A percentile compares a stretch with the other conserved stretches of the same genome.
phyloP scores from a whole-genome alignment of 2,797 vertebrate species.

The Sebastolobus alascanus region DNA sequence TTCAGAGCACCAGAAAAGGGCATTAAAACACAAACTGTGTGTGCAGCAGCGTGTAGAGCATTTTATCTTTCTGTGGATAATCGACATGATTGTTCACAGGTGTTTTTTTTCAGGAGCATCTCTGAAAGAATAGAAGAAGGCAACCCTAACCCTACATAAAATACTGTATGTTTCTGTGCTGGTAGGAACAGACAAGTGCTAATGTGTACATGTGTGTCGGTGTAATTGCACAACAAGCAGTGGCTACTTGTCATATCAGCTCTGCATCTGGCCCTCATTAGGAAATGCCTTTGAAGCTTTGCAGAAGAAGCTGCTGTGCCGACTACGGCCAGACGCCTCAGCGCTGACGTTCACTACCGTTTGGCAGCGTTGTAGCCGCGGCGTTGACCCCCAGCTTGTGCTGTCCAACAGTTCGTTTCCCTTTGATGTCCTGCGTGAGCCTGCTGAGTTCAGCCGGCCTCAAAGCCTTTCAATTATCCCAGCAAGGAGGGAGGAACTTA shows the following conservation, averaged over 20 bases:
- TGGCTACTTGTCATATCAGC: constrained; percentile 46
- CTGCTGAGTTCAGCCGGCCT: constrained; percentile 50
- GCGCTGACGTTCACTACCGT: constrained; percentile 21
- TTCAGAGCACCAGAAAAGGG: constrained; percentile 13
- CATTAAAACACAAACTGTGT: not conserved
- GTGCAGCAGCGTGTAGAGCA: not conserved
- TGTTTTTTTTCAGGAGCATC: not conserved
- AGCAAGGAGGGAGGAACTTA: constrained; percentile 32
- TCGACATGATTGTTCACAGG: not conserved
- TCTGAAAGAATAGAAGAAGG: not conserved
- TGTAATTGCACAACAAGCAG: constrained; percentile 24
- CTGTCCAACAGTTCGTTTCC: constrained; percentile 5
- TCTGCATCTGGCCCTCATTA: constrained; percentile 70
- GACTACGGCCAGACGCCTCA: constrained; percentile 44
- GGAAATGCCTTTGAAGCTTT: constrained; percentile 62
- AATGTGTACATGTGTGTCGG: not conserved
- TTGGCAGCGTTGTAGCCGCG: constrained; percentile 23
- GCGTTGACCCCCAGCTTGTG: constrained; percentile 36
- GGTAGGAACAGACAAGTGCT: not conserved
- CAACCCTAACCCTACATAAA: not conserved
- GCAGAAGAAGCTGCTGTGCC: constrained; percentile 49
- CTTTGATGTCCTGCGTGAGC: constrained; percentile 51
- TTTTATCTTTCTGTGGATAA: not conserved
- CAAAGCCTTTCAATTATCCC: constrained; percentile 72
- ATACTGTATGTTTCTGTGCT: not conserved